A percentile compares a stretch with the other conserved stretches of the same genome.
These are phyloP conservation scores for Watsonalla cultraria DNA, from an alignment of 2,888 invertebrate species.

Conservation along the genomic window DNA sequence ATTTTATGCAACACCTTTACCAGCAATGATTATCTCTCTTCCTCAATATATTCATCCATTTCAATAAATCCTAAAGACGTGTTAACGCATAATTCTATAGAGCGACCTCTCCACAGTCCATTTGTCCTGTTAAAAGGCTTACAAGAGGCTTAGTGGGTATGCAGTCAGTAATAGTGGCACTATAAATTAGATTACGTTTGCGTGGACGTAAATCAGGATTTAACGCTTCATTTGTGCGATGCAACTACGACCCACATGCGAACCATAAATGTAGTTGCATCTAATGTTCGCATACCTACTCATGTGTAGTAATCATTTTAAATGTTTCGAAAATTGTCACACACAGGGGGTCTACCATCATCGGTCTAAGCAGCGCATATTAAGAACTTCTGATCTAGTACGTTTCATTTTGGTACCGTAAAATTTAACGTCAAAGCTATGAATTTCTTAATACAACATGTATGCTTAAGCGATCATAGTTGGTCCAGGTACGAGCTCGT, in stretches of 20 bases:
- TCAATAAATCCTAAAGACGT: background rate
- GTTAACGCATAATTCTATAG: constrained; percentile 14
- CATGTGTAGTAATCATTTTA: too few relatives aligned
- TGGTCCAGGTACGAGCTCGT: too few relatives aligned
- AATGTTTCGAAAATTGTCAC: background rate
- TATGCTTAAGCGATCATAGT: too few relatives aligned
- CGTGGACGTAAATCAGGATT: constrained; percentile 40
- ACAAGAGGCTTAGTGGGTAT: constrained; percentile 19
- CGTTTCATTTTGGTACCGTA: too few relatives aligned
- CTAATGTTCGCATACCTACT: background rate
- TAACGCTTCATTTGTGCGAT: constrained; percentile 30
- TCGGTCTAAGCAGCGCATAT: too few relatives aligned
- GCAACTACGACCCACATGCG: constrained; percentile 26
- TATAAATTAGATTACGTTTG: constrained; percentile 38
- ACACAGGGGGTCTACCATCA: background rate
- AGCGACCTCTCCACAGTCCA: constrained; percentile 13
- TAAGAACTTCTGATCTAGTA: too few relatives aligned
- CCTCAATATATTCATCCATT: background rate
- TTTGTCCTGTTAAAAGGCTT: constrained; percentile 18
- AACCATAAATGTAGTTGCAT: constrained; percentile 7
- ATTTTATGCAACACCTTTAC: background rate
- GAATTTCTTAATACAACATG: too few relatives aligned
- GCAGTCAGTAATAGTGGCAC: constrained; percentile 16
- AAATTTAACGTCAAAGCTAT: too few relatives aligned
- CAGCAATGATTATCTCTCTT: background rate